phyloP scores from a whole-genome alignment of 2,113 vertebrate species.

The Chaenogobius annularis region DNA sequence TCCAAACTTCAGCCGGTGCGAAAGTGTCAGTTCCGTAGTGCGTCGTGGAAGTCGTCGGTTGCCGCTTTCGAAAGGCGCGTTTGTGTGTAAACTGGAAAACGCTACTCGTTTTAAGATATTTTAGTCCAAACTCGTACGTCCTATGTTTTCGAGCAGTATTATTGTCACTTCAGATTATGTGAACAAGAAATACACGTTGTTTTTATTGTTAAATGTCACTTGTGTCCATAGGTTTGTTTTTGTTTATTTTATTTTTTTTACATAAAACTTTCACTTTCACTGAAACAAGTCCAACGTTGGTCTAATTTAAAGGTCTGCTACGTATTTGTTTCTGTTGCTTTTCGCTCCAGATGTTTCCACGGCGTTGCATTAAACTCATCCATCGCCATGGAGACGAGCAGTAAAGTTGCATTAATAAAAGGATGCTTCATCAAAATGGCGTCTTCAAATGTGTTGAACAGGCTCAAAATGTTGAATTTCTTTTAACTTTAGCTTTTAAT shows the following conservation, averaged over 20 bases:
- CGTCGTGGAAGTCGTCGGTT: constrained; percentile 2
- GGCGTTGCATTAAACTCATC: no score
- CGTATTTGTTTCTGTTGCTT: neutral
- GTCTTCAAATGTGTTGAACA: no score
- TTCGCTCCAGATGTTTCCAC: no score
- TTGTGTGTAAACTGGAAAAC: constrained; percentile 76
- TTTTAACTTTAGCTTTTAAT: no score
- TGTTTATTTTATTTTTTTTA: no score
- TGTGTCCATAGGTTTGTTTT: neutral
- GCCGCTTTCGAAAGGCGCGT: neutral
- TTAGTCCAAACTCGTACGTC: constrained; percentile 67
- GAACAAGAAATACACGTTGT: constrained; percentile 32
- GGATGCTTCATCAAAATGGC: no score
- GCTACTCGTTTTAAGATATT: constrained; percentile 63
- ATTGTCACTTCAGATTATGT: neutral
- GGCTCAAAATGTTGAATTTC: no score
- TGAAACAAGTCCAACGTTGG: neutral
- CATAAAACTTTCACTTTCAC: neutral
- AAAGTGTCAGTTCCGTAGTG: constrained; percentile 8
- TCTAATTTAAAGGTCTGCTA: neutral
- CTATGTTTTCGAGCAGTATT: constrained; percentile 73
- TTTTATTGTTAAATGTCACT: constrained; percentile 14
- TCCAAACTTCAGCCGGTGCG: constrained; percentile 33
- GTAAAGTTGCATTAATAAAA: no score
- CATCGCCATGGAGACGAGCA: neutral